Conservation (phyloP, 2,888 invertebrate genomes). For the Alviniconcha strummeri region DNA sequence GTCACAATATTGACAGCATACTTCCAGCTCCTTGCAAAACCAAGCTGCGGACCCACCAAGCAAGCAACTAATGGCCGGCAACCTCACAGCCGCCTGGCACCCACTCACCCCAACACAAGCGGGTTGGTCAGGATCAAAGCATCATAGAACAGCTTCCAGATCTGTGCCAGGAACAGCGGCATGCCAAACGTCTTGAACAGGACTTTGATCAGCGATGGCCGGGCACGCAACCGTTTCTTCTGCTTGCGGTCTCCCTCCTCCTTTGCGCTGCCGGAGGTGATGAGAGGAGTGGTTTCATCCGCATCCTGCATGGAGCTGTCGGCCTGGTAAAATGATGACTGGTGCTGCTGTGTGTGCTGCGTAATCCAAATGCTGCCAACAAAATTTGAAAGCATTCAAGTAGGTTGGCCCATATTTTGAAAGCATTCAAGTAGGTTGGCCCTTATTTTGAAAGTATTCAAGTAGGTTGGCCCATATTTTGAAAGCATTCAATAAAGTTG, state of each 20-base stretch:
- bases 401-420: too few relatives aligned
- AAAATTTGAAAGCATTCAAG: too few relatives aligned
- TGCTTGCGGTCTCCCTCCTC: constrained; percentile 23
- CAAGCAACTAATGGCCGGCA: too few relatives aligned
- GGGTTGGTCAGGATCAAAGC: constrained; percentile 54
- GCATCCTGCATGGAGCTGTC: constrained; percentile 29
- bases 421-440: too few relatives aligned
- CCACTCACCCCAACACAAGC: constrained; percentile 46
- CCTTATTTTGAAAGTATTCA: too few relatives aligned
- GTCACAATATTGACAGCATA: too few relatives aligned
- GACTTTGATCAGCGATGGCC: constrained; percentile 65
- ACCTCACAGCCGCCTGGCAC: constrained; percentile 51
- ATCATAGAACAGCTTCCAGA: constrained; percentile 62
- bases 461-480: too few relatives aligned
- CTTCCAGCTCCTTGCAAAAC: too few relatives aligned
- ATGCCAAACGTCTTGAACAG: constrained; percentile 61
- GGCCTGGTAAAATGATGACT: constrained; percentile 18
- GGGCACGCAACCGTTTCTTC: constrained; percentile 59
- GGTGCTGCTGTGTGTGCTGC: neutral
- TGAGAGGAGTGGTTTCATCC: constrained; percentile 67
- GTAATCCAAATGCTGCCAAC: neutral
- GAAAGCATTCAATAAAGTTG: too few relatives aligned
- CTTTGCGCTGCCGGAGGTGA: neutral
- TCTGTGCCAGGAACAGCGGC: constrained; percentile 56
- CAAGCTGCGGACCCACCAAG: too few relatives aligned